A percentile compares a stretch with the other conserved stretches of the same genome.
phyloP scores from a whole-genome alignment of 2,888 invertebrate genomes.

The Melieria crassipennis region DNA sequence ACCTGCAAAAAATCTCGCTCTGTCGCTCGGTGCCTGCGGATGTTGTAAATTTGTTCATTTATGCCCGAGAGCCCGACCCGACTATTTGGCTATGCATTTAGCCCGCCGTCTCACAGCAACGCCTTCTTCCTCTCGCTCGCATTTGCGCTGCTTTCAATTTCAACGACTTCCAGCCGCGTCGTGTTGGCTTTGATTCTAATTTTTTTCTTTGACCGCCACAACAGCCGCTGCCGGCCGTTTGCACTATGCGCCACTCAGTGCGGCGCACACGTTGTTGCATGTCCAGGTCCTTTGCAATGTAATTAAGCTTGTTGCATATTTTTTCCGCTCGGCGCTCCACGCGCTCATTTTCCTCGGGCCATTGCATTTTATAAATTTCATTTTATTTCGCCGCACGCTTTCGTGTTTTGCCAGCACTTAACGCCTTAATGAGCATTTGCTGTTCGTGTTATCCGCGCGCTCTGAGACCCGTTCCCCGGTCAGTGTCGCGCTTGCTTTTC shows the following conservation, averaged over 20 bases:
- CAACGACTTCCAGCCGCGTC: constrained; percentile 20
- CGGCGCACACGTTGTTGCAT: no score
- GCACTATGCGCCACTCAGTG: no score
- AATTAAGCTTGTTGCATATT: constrained; percentile 8
- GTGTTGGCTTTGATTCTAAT: constrained; percentile 19
- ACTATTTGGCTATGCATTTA: no score
- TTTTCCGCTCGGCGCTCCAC: not conserved
- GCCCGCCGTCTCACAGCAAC: not conserved
- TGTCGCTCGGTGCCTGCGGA: constrained; percentile 1
- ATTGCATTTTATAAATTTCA: not conserved
- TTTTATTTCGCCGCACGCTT: not conserved
- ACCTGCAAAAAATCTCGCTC: not conserved
- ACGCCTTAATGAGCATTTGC: constrained; percentile 10
- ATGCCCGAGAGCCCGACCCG: not conserved
- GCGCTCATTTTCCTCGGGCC: not conserved
- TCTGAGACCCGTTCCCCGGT: not conserved
- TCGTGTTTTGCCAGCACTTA: not conserved
- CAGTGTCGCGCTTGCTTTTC: not conserved
- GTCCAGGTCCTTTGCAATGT: not conserved
- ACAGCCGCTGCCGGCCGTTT: no score
- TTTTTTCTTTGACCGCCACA: not conserved
- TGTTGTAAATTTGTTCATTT: constrained; percentile 15
- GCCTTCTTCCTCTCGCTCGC: not conserved
- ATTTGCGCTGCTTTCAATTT: constrained; percentile 24
- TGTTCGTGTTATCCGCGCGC: not conserved